Evolutionary conservation across 1,140 invertebrate genomes (phyloP), one percentile per base, ranked within the genome.

Genomic region (Lepidotrigona ventralis): DNA sequence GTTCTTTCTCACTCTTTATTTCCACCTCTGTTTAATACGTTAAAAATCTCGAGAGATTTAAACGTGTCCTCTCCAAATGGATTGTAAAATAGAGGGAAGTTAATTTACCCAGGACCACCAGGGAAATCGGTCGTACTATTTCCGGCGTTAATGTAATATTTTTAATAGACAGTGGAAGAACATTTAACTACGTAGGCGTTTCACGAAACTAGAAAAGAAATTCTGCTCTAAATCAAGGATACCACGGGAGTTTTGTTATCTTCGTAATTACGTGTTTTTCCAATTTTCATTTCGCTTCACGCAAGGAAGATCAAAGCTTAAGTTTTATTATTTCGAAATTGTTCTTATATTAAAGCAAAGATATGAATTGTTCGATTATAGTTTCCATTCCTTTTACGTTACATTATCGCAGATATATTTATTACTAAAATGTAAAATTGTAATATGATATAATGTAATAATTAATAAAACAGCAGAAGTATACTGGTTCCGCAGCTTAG

Each of bases 21-120:
- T 39, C 11, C 19, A 19, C 26, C 15, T 81, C 58, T n/a, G 12
- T 21, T 33, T 63, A 74, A 64, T 54, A 74, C 33, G 58, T 46
- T 64, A 81, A 74, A 80, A 54, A 74, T 81, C 79, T 81, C 79
- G 17, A 46, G 79, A 81, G 79, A 81, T 74, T 80, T 81, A 74
- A 81, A 81, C 56, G 26, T 74, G 71, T 81, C 79, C 79, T 64
- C 79, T 26, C 23, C 58, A 72, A 74, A 64, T 81, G 79, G 51
- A 51, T 74, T 74, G 71, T 81, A 81, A 74, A 81, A 74, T 81
- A 81, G 46, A 66, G 79, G 58, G 51, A 53, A 81, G 71, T 81
- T 81, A 73, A 81, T 81, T 74, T 81, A n/a, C 46, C 60, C 17
- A 3, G 46, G 11, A n/a, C 29, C 79, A 54, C 79, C 14, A 39